Evolutionary conservation across 2,113 vertebrate species (phyloP), one percentile per base, ranked within the genome.

Genomic region (Albula glossodonta): DNA sequence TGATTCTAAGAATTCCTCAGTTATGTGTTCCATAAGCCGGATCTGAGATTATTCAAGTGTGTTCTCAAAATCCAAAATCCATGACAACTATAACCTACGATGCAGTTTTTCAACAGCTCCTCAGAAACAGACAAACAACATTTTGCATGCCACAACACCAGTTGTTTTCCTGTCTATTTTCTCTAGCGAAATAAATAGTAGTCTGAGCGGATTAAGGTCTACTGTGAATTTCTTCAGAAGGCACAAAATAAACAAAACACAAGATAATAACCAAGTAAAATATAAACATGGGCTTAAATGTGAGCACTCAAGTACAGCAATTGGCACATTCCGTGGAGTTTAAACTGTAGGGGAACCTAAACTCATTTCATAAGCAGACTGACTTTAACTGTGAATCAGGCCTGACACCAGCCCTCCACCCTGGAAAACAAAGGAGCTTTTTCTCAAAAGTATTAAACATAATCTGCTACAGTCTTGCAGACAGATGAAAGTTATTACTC

Each of bases 391-490:
- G 22, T 74, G 70, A 74, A 31, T 31, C 5, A 31, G 70, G 70
- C 22, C 2, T 22, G 10, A 31, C 70, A 74, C 70, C n/a, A 31
- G 70, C 6, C 0, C n/a, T 74, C 70, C 31, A 31, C 19, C 22
- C 15, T 19, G 22, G 78, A 15, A 50, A 80, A 80, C 50, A 51
- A 79, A 41, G 10, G 78, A 79, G 15, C 41, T 81, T 51, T 51
- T 51, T 56, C 17, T 51, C 63, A 6, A 22, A 70, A 17, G 53
- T 11, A 41, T 17, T 83, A 83, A 83, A 63, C 53, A 81, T 81
- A 81, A 81, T 81, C 80, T 6, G 9, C 81, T 57, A 4, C 81
- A 63, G 53, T 63, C 53, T n/a, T 63, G 12, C 5, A 83, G 81
- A 48, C 81, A 22, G 12, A 53, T n/a, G 17, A 57, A 82, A 57